Base-by-base conservation (phyloP, 2,888 invertebrate species). In the Unio pictorum region DNA sequence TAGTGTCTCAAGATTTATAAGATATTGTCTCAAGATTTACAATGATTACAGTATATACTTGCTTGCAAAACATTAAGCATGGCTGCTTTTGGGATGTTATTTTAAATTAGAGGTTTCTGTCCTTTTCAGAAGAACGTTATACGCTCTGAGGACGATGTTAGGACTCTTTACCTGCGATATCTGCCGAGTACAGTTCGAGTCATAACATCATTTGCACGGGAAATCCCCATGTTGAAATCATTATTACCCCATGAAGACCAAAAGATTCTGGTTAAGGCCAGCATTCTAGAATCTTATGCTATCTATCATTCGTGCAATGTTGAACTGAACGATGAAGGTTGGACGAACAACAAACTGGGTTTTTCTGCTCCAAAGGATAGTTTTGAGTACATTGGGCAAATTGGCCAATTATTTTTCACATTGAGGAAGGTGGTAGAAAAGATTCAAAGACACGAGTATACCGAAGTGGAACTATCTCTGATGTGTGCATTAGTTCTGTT, bases 161-260 rank as follows among this genome's bases (percentile, higher is more conserved):
- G 79, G 57, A 75, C 71, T 23, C 69, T 85, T 55, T 86, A 83
- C 76, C 81, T 83, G 60, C 77, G 80, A 4, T 84, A 84, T 69
- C 71, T 87, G 34, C 84, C 86, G 0, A 80, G 81, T 34, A 82
- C 83, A 55, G 85, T 86, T 60, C 74, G 78, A 8, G 83, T 82
- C 69, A 83, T 86, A 56, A 84, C 86, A 4, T 81, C 81, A 23
- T 84, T 86, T 69, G 85, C 85, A 55, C 80, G 80, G 67, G 83
- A 84, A 63, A 84, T 86, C 61, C 86, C 86, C 7, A 81, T 85
- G 68, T 86, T 86, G 65, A 80, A 81, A 54, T 76, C 82, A 55
- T 73, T 63, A 70, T n/a, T 87, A 58, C 72, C 77, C 20, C 73
- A 79, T 54, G 74, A 72, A 5, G 85, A 85, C 72, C 87, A 87